Conservation (phyloP, 2,797 vertebrate species). For the Microcaecilia unicolor region DNA sequence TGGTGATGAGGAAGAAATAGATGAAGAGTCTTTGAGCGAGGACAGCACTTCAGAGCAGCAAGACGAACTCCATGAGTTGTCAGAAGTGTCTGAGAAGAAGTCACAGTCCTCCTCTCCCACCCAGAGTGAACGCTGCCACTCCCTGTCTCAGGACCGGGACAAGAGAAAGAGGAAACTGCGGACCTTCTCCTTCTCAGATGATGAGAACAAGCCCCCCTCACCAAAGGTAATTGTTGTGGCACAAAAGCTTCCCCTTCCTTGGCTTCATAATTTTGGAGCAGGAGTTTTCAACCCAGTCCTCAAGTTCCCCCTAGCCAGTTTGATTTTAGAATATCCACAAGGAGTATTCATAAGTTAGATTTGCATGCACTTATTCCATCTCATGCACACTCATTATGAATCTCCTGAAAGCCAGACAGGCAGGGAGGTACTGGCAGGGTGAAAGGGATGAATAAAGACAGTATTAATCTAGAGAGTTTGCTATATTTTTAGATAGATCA, state of each 20-base stretch:
- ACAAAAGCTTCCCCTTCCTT: neutral
- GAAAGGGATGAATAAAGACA: too few species aligned
- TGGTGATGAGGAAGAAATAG: constrained; percentile 80
- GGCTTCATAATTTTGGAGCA: neutral
- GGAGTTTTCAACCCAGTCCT: too few species aligned
- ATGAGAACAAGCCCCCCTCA: constrained; percentile 84
- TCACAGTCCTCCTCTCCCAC: constrained; percentile 76
- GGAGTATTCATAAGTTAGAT: too few species aligned
- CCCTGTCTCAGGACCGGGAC: constrained; percentile 44
- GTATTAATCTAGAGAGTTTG: too few species aligned
- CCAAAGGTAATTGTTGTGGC: constrained; percentile 69
- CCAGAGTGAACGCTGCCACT: constrained; percentile 52
- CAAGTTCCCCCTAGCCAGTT: too few species aligned
- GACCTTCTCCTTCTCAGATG: constrained; percentile 82
- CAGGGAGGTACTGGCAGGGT: too few species aligned
- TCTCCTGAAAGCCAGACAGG: too few species aligned
- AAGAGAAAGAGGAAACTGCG: constrained; percentile 70
- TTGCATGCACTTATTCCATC: too few species aligned
- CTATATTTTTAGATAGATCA: too few species aligned
- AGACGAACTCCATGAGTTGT: constrained; percentile 86
- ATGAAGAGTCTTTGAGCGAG: constrained; percentile 87
- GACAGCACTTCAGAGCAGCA: constrained; percentile 85
- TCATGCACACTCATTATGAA: too few species aligned
- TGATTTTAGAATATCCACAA: too few species aligned
- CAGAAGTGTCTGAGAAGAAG: constrained; percentile 83